Base-by-base conservation (phyloP, 2,888 invertebrate species). In the Strigamia transsilvanica region DNA sequence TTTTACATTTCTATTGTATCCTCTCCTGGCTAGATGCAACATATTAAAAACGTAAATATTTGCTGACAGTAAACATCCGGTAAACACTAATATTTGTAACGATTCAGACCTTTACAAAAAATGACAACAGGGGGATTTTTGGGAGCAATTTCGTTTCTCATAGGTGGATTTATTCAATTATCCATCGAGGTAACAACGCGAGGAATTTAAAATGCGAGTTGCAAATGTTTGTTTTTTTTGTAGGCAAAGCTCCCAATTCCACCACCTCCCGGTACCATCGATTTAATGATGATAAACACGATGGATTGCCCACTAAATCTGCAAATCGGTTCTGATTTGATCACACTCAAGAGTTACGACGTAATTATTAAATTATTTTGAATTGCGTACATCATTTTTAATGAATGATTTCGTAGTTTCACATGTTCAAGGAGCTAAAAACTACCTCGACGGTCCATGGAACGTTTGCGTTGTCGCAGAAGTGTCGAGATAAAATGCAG, bases 101-200 rank as follows among this genome's bases (percentile, higher is more conserved):
- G n/a, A 61, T 80, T 82, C 13, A 90, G 89, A 73, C 90, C 90
- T 0, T 85, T 89, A 23, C 89, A 90, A 84, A 87, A 89, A 80
- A 90, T 91, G 87, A 87, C 88, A 0, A 86, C 87, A 15, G 91
- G 91, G 18, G 89, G 90, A 84, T 83, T 89, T 66, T 85, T 91
- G 9, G 89, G 90, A 51, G 88, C 88, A 2, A 61, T 87, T 2
- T 87, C 91, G 0, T 91, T 91, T 86, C 85, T 90, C 61, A 85
- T 90, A 80, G 89, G 90, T 38, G 90, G 88, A 21, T 85, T 90
- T 82, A 86, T 91, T 0, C 89, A 90, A 85, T 82, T 88, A 6
- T 79, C 83, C n/a, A 83, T 87, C 9, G 86, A 87, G 84, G 85
- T 92, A 83, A 89, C 10, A 41, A 21, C 7, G 51, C 23, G 34